phyloP scores from a whole-genome alignment of 30 jellyfish, hydroid and myxozoan genomes.

The Cassiopea andromeda region DNA sequence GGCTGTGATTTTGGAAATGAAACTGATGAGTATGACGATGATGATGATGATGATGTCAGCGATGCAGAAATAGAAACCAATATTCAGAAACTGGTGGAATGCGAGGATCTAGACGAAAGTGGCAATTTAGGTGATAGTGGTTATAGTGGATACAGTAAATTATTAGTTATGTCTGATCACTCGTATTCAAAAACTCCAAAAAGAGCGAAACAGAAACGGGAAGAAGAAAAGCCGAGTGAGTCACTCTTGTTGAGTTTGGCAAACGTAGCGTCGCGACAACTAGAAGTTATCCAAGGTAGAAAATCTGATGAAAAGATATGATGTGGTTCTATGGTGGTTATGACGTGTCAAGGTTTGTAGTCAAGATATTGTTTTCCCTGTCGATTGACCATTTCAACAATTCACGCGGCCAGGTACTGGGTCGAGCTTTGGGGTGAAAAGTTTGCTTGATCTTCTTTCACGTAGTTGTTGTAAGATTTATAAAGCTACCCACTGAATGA shows the following conservation, averaged over 20 bases:
- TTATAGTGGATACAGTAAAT: conserved; percentile 92
- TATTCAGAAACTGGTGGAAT: conserved; percentile 82
- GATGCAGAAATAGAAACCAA: conserved; percentile 89
- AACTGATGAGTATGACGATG: conserved; percentile 87
- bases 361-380: not conserved
- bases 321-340: not conserved
- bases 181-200: conserved; percentile 82
- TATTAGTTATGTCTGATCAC: conserved; percentile 80
- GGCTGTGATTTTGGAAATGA: conserved; percentile 76
- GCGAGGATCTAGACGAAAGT: conserved; percentile 87
- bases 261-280: conserved; percentile 89
- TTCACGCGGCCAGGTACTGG: too few species aligned
- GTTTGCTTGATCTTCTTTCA: too few species aligned
- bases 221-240: conserved; percentile 16
- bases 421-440: too few species aligned
- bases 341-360: conserved; percentile 8
- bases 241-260: conserved; percentile 78
- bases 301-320: conserved; percentile 15
- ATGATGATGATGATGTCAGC: conserved; percentile 88
- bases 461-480: too few species aligned
- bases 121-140: conserved; percentile 95
- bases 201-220: conserved; percentile 42
- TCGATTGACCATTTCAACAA: too few species aligned
- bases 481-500: too few species aligned
- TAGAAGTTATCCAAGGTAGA: conserved; percentile 57